phyloP scores from a whole-genome alignment of 1,140 invertebrate genomes.

The Drosophila eugracilis region DNA sequence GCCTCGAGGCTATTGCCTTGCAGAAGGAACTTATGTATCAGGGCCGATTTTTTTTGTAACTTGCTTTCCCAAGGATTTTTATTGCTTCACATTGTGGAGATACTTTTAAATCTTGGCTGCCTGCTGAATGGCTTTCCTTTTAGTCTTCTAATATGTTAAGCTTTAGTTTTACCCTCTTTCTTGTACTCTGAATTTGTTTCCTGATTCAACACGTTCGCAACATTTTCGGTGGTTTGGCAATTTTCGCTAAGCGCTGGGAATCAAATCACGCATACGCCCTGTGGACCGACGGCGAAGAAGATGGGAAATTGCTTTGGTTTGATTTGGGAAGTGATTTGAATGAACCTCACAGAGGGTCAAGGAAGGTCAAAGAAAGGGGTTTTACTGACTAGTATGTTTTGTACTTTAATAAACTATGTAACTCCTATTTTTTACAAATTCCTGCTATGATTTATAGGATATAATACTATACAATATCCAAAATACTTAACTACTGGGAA shows the following conservation, averaged over 20 bases:
- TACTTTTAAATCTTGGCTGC: constrained; percentile 82
- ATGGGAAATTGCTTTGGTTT: constrained; percentile 7
- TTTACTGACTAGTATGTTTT: neutral
- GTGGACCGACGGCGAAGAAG: constrained; percentile 28
- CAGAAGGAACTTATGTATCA: constrained; percentile 29
- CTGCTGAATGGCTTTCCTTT: constrained; percentile 70
- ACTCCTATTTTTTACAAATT: too few relatives aligned
- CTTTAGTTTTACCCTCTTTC: constrained; percentile 25
- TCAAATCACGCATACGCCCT: constrained; percentile 67
- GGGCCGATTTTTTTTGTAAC: constrained; percentile 23
- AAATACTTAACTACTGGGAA: too few relatives aligned
- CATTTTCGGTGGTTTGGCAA: constrained; percentile 27
- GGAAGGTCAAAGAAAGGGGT: neutral
- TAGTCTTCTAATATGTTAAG: constrained; percentile 75
- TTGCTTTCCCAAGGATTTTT: constrained; percentile 74
- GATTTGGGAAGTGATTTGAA: constrained; percentile 16
- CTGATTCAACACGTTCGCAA: constrained; percentile 62
- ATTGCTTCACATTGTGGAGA: constrained; percentile 80
- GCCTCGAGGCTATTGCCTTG: constrained; percentile 4
- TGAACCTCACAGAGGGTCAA: neutral
- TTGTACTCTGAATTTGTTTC: constrained; percentile 17
- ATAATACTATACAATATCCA: too few relatives aligned
- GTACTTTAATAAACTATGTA: too few relatives aligned
- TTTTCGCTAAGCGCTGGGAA: constrained; percentile 33
- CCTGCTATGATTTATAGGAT: too few relatives aligned